Evolutionary conservation across 2,888 invertebrate species (phyloP), one percentile per base, ranked within the genome.

Genomic region (Thalpophila matura): DNA sequence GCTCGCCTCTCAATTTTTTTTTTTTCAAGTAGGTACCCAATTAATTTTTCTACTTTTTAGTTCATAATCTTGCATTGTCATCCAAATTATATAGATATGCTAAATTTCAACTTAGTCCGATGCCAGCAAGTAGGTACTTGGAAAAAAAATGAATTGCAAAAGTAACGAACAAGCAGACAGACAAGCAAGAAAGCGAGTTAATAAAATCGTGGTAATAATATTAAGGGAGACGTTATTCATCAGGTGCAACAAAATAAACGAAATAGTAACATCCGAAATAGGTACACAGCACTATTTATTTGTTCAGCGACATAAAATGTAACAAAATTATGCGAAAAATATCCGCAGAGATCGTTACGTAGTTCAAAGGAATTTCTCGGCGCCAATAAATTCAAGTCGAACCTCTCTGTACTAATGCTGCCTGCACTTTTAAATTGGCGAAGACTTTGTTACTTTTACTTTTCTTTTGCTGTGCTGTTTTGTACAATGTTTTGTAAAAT

Each of bases 321-420:
- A 70, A 74, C 68, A 75, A 71, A 82, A 82, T 84, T 83, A 87
- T 86, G 82, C 82, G 83, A 82, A 85, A 66, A 77, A 83, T 74
- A 77, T 58, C 72, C 73, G 37, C 64, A 37, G 79, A 79, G 83
- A 82, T 87, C 86, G 81, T 86, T 86, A 86, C 77, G 67, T 73
- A 81, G 83, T 83, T 89, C 89, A 89, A 89, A 87, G 87, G 80
- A 84, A 86, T 80, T 81, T 83, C 82, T 67, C 70, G 58, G 56
- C 72, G 68, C 79, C 85, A 85, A 89, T 89, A 89, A 88, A 86
- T 85, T 86, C 74, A 81, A 81, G 82, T 81, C 79, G 79, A 78
- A 81, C 62, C 71, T 72, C 62, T 61, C 60, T 55, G 53, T 56
- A 75, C 68, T 74, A 80, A 74, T 69, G 72, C 78, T 61, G 68